Percentiles rank a stretch among this genome's conserved stretches.
Evolutionary conservation across 2,888 invertebrate species (phyloP).

Genomic region (Tipula lateralis): DNA sequence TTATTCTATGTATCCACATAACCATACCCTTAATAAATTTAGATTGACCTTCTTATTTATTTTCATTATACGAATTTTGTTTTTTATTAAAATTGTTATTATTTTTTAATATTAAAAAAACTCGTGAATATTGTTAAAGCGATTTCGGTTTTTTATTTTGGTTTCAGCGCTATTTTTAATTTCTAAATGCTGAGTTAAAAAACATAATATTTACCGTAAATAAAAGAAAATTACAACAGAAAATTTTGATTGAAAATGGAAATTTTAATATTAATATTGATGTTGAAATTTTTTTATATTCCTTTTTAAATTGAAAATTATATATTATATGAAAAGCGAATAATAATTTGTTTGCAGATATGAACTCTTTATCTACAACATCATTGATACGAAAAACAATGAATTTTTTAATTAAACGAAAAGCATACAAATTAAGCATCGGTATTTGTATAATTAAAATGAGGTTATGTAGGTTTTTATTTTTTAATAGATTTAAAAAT

Average conservation of each 20-base stretch:
- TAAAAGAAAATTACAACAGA: neutral
- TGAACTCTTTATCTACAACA: neutral
- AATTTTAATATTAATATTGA: neutral
- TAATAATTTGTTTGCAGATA: neutral
- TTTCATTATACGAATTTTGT: neutral
- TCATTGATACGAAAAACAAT: neutral
- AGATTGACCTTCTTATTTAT: neutral
- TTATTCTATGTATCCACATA: neutral
- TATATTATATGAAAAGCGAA: neutral
- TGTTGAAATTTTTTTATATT: neutral
- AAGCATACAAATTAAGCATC: neutral
- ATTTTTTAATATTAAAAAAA: slow-evolving; percentile 6
- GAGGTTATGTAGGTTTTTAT: neutral
- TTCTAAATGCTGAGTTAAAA: neutral
- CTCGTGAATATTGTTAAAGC: neutral
- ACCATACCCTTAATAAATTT: neutral
- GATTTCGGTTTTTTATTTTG: neutral
- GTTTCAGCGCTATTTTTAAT: neutral
- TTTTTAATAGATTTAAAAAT: too few relatives aligned
- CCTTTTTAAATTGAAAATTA: neutral
- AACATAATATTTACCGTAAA: neutral
- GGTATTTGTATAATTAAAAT: neutral
- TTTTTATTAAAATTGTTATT: neutral
- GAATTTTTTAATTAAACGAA: neutral
- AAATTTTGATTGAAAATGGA: neutral